Evolutionary conservation across 2,888 invertebrate genomes (phyloP), one percentile per base, ranked within the genome.

Genomic region (Phyto melanocephala): DNA sequence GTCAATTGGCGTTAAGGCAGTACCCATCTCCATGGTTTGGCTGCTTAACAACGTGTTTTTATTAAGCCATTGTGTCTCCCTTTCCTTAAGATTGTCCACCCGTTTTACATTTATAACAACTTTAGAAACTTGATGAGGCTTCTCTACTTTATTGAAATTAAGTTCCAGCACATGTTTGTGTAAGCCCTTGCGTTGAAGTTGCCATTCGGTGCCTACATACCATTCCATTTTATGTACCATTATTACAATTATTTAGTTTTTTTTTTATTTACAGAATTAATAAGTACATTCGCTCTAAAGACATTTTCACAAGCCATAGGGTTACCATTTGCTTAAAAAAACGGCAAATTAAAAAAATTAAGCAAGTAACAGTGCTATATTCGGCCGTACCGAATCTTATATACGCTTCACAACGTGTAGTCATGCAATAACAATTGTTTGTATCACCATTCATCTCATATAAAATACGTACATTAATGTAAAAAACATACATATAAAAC

Each of bases 1-100:
- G 83, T 92, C 92, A 65, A 92, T 86, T 3, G 92, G 91, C 3
- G 91, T 90, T 72, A 90, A 85, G 45, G 90, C 91, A 63, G 92
- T 90, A 0, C 93, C 93, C 86, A 93, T 90, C 83, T 89, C 86
- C 47, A 86, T 13, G 13, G 50, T 33, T 24, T 82, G 58, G 13
- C 82, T 70, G 4, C 52, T 58, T 54, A 60, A 63, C 6, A 65
- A 15, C 11, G 60, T 80, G 22, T 58, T 68, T 8, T 20, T 24
- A 5, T 52, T 76, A 35, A 88, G 70, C 68, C 86, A 90, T 50
- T 85, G 85, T 6, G 88, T 88, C 10, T 88, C 85, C 11, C 88
- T 86, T 10, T 56, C 81, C 10, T 86, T 80, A 22, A 90, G 79
- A 77, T 88, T 86, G 6, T 82, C 56, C 4, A 88, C 80, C 17